Percentiles rank a stretch among this genome's conserved stretches.
phyloP scores from a whole-genome alignment of 2,888 invertebrate genomes.

The Pristionchus japonicus region DNA sequence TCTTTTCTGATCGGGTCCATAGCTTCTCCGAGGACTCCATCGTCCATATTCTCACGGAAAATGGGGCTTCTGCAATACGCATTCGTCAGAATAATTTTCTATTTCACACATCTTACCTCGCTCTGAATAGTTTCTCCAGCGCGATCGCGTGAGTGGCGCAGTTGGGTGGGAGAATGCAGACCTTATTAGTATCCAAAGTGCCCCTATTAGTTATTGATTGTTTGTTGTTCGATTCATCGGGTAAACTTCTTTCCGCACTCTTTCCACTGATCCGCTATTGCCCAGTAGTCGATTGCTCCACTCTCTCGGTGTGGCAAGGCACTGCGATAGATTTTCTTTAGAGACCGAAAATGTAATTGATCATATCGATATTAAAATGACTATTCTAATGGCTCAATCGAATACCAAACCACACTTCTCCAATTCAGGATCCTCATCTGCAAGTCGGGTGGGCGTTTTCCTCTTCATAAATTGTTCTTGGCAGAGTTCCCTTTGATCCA shows the following conservation, averaged over 20 bases:
- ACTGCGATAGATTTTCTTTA: not conserved
- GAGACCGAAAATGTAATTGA: no score
- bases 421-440: not conserved
- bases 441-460: not conserved
- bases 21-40: not conserved
- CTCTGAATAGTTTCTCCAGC: not conserved
- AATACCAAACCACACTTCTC: not conserved
- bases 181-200: not conserved
- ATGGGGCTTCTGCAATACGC: not conserved
- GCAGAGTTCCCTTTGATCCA: not conserved
- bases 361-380: no score
- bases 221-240: no score
- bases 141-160: not conserved
- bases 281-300: not conserved
- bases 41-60: not conserved
- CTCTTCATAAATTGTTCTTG: not conserved
- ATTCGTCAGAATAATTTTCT: no score
- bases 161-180: not conserved
- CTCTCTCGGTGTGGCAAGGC: not conserved
- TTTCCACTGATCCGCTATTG: not conserved
- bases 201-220: not conserved
- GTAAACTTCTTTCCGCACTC: not conserved
- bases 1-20: not conserved
- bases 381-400: no score
- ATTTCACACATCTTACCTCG: no score